These are phyloP conservation scores for Sylvia atricapilla DNA, from an alignment of 2,113 vertebrate genomes.

Conservation along the genomic window DNA sequence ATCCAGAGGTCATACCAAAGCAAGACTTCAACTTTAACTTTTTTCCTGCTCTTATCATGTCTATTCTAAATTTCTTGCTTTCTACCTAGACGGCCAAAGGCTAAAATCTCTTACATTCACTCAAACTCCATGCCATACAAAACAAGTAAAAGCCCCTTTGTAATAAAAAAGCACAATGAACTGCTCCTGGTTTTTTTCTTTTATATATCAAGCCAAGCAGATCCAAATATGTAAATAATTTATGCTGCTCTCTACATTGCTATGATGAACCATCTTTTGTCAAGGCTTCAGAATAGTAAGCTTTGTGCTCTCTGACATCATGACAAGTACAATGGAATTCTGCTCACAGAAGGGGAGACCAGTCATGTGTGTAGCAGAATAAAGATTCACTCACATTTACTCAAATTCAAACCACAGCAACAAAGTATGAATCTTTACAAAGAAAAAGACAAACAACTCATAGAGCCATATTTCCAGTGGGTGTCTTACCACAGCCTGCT, in stretches of 20 bases:
- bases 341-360: not conserved
- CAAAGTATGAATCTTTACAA: not conserved
- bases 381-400: not conserved
- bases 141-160: not conserved
- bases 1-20: not conserved
- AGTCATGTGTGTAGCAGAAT: not conserved
- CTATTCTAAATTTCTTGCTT: not conserved
- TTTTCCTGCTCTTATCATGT: not conserved
- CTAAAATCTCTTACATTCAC: not conserved
- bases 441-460: not conserved
- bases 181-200: not conserved
- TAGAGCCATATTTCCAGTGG: not conserved
- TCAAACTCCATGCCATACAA: not conserved
- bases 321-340: not conserved
- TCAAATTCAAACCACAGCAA: not conserved
- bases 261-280: not conserved
- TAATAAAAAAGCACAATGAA: not conserved
- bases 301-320: not conserved
- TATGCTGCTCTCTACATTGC: not conserved
- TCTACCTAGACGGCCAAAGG: not conserved
- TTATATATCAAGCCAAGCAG: not conserved
- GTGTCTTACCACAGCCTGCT: constrained; percentile 86
- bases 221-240: not conserved
- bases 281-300: not conserved
- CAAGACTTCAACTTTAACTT: not conserved